Evolutionary conservation across 2,797 vertebrate genomes (phyloP).

Genomic region (Sebastes kiyomatsui): DNA sequence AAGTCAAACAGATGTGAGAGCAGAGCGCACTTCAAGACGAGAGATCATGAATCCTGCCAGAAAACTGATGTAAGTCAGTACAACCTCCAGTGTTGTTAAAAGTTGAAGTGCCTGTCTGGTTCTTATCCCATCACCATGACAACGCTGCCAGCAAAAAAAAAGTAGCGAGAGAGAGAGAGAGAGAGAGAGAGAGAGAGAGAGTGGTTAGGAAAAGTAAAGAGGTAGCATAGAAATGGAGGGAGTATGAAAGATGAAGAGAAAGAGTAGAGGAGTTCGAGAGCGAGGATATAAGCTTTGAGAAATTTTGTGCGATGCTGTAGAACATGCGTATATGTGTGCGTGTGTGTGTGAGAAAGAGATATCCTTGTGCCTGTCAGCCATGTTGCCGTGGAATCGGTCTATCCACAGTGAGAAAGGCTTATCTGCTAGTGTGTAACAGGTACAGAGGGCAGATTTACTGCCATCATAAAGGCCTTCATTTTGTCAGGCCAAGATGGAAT

Average conservation of each 20-base stretch:
- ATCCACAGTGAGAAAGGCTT: constrained; percentile 24
- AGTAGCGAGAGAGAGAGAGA: not conserved
- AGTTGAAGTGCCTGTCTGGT: constrained; percentile 60
- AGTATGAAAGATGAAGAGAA: not conserved
- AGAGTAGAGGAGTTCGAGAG: not conserved
- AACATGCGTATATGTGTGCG: not conserved
- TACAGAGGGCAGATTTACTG: constrained; percentile 56
- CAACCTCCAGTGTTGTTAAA: constrained; percentile 48
- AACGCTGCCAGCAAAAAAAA: constrained; percentile 44
- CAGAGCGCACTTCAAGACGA: not conserved
- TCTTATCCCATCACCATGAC: constrained; percentile 69
- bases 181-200: not conserved
- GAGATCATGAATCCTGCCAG: constrained; percentile 20
- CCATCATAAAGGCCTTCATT: constrained; percentile 42
- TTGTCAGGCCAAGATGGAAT: constrained; percentile 8
- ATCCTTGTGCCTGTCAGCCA: constrained; percentile 2
- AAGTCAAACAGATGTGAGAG: constrained; percentile 16
- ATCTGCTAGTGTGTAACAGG: constrained; percentile 5
- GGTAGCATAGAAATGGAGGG: not conserved
- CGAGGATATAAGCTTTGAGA: not conserved
- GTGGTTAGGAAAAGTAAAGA: constrained; percentile 2
- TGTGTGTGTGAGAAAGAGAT: constrained; percentile 2
- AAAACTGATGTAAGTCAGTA: constrained; percentile 12
- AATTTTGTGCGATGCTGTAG: not conserved
- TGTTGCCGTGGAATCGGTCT: constrained; percentile 28